Evolutionary conservation across 2,888 invertebrate species (phyloP).

Genomic region (Protodeltote pygarga): DNA sequence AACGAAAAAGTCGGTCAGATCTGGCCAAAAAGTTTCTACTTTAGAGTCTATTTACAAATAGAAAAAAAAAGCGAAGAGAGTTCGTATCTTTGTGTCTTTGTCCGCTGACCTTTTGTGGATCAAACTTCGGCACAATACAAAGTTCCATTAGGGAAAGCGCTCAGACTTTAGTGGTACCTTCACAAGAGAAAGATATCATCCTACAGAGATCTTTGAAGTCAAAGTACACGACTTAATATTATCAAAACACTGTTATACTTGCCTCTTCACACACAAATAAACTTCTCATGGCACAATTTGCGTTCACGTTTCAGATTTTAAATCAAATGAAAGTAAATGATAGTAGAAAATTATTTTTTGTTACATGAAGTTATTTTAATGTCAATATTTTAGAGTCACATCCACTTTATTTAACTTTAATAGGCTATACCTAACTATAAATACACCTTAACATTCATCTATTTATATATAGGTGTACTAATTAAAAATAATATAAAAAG

Average conservation of each 20-base stretch:
- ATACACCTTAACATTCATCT: too few species aligned
- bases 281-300: too few species aligned
- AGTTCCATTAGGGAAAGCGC: constrained; percentile 43
- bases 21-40: constrained; percentile 61
- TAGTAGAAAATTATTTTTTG: too few species aligned
- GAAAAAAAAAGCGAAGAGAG: constrained; percentile 37
- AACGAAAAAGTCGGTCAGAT: constrained; percentile 65
- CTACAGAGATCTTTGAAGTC: constrained; percentile 46
- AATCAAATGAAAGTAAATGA: too few species aligned
- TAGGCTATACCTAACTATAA: too few species aligned
- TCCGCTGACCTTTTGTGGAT: constrained; percentile 53
- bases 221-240: constrained; percentile 32
- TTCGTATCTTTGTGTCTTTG: constrained; percentile 50
- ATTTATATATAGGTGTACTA: too few species aligned
- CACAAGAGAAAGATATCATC: constrained; percentile 35
- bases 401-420: too few species aligned
- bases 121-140: constrained; percentile 40
- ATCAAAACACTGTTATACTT: constrained; percentile 19
- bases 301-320: too few species aligned
- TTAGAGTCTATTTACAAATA: constrained; percentile 52
- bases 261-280: too few species aligned
- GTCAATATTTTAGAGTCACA: too few species aligned
- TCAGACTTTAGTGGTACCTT: constrained; percentile 19
- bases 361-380: too few species aligned
- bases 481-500: too few species aligned